These are phyloP conservation scores for Craseonycteris thonglongyai DNA, from an alignment of 2,113 vertebrate species.

Conservation along the genomic window DNA sequence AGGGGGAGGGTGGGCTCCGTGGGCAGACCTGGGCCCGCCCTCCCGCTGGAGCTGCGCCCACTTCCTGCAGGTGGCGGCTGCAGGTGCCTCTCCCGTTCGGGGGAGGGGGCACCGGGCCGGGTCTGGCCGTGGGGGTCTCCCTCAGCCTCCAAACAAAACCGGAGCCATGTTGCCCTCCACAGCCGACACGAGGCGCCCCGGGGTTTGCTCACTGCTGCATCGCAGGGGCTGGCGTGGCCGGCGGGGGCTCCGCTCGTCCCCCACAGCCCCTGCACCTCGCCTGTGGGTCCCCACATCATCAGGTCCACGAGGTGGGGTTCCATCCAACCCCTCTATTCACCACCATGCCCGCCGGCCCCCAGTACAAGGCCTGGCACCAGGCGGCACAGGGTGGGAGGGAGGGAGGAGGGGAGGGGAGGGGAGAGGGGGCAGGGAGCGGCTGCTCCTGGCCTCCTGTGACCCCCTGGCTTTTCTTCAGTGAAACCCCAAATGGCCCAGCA, in stretches of 20 bases:
- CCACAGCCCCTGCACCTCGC: not conserved
- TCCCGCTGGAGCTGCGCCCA: not conserved
- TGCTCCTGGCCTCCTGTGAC: no score
- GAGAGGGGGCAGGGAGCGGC: no score
- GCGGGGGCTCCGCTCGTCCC: not conserved
- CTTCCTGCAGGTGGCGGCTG: no score
- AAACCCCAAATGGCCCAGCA: not conserved
- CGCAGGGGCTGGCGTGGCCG: rapidly evolving
- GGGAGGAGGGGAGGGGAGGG: rapidly evolving
- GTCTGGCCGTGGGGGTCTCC: not conserved
- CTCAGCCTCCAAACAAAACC: not conserved
- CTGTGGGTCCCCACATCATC: rapidly evolving
- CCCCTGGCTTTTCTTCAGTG: rapidly evolving
- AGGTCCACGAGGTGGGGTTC: not conserved
- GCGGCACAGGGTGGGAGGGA: not conserved
- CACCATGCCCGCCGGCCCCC: rapidly evolving
- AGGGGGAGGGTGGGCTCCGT: no score
- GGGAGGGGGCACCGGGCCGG: rapidly evolving
- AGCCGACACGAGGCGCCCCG: rapidly evolving
- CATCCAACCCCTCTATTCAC: rapidly evolving
- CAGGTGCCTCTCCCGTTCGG: rapidly evolving
- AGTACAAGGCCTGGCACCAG: not conserved
- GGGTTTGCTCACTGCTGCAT: no score
- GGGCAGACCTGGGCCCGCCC: rapidly evolving
- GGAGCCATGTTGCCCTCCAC: rapidly evolving